phyloP scores from a whole-genome alignment of 2,888 invertebrate genomes.

The Ctenicera cuprea region DNA sequence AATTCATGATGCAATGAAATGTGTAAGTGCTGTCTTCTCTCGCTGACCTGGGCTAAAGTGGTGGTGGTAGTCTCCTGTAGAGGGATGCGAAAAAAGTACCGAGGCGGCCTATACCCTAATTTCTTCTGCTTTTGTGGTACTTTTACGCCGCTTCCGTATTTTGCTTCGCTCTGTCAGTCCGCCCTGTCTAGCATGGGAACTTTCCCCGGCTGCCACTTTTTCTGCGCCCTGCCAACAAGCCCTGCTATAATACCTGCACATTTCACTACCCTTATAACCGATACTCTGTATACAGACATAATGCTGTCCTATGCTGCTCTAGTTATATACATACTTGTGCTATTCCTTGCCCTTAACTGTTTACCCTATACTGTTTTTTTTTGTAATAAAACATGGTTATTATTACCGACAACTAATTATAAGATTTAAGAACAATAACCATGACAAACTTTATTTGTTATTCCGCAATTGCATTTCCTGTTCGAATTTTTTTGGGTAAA shows the following conservation, averaged over 20 bases:
- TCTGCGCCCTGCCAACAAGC: conserved; percentile 68
- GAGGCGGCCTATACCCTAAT: conserved; percentile 54
- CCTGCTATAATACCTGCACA: conserved; percentile 61
- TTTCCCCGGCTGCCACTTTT: conserved; percentile 57
- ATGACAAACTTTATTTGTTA: no score
- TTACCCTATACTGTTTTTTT: conserved; percentile 5
- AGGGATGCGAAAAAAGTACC: conserved; percentile 57
- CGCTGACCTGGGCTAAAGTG: conserved; percentile 58
- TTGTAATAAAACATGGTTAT: no score
- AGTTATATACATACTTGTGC: conserved; percentile 36
- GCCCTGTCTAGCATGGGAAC: conserved; percentile 62
- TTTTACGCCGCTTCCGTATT: conserved; percentile 56
- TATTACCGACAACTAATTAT: no score
- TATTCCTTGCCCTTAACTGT: conserved; percentile 38
- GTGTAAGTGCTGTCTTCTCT: conserved; percentile 63
- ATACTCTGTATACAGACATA: conserved; percentile 48
- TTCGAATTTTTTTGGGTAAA: no score
- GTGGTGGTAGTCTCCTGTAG: conserved; percentile 58
- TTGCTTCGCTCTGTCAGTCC: conserved; percentile 57
- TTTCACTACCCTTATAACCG: conserved; percentile 51
- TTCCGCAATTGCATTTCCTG: no score
- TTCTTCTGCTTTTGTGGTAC: conserved; percentile 49
- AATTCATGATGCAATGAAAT: conserved; percentile 70
- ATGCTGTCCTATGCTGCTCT: conserved; percentile 52
- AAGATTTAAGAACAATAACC: no score